These are phyloP conservation scores for Limnephilus lunatus DNA, from an alignment of 2,888 invertebrate species.

Conservation along the genomic window DNA sequence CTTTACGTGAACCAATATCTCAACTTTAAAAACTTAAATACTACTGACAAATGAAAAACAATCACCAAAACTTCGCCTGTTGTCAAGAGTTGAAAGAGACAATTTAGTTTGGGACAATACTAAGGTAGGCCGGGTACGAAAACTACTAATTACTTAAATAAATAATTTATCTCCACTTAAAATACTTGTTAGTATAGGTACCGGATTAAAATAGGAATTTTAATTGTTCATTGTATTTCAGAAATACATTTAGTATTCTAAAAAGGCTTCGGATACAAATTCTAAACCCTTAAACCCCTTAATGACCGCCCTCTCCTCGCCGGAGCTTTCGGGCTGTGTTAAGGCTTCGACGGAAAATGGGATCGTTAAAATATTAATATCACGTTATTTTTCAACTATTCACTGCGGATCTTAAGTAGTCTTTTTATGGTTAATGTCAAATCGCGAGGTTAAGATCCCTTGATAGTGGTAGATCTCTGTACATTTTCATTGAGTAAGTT, in stretches of 20 bases:
- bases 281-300: background rate
- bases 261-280: conserved; percentile 5
- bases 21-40: too few relatives aligned
- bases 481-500: background rate
- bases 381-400: conserved; percentile 14
- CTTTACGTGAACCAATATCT: too few relatives aligned
- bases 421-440: background rate
- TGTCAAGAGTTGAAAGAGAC: too few relatives aligned
- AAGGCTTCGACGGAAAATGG: conserved; percentile 1
- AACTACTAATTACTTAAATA: background rate
- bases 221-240: background rate
- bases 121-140: background rate
- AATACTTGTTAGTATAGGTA: background rate
- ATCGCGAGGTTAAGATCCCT: background rate
- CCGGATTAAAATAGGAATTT: background rate
- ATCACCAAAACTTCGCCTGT: too few relatives aligned
- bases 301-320: background rate
- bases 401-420: background rate
- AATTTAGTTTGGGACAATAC: background rate
- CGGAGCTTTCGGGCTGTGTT: background rate
- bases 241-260: background rate
- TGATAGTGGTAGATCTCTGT: background rate
- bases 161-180: background rate
- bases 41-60: background rate
- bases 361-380: conserved; percentile 9